A percentile compares a stretch with the other conserved stretches of the same genome.
Conservation (phyloP, 2,113 vertebrate species). For the Vombatus ursinus region DNA sequence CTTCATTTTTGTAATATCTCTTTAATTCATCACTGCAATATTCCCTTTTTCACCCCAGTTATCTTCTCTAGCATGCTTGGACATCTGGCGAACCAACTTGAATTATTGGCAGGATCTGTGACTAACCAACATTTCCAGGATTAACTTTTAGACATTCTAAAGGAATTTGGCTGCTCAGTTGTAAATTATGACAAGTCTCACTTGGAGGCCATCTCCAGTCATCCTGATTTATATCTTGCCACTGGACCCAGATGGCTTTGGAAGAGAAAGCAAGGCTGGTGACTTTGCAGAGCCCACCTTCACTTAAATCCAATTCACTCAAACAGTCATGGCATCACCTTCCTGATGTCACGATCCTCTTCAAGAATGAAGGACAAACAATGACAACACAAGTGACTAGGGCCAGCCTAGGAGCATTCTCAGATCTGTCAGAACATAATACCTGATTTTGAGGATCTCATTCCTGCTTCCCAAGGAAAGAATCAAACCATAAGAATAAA, state of each 20-base stretch:
- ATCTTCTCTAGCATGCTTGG: neutral
- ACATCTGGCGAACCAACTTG: neutral
- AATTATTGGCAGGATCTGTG: neutral
- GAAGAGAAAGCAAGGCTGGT: too few relatives aligned
- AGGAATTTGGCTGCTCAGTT: neutral
- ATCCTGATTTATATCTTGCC: too few relatives aligned
- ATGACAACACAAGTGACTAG: neutral
- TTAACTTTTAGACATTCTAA: neutral
- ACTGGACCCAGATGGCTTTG: too few relatives aligned
- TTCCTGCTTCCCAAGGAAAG: neutral
- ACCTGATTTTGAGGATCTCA: neutral
- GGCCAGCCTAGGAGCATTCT: neutral
- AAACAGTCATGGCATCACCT: too few relatives aligned
- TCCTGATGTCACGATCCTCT: too few relatives aligned
- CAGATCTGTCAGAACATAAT: neutral
- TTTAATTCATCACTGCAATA: neutral
- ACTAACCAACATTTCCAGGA: neutral
- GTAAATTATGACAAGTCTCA: neutral
- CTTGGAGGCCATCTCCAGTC: too few relatives aligned
- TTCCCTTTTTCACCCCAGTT: neutral
- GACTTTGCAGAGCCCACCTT: too few relatives aligned
- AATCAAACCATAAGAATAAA: neutral
- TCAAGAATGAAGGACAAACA: too few relatives aligned
- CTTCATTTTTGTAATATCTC: constrained; percentile 28
- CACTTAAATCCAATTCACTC: too few relatives aligned